Base-by-base conservation (phyloP, 2,888 invertebrate species). In the Spisula solida region DNA sequence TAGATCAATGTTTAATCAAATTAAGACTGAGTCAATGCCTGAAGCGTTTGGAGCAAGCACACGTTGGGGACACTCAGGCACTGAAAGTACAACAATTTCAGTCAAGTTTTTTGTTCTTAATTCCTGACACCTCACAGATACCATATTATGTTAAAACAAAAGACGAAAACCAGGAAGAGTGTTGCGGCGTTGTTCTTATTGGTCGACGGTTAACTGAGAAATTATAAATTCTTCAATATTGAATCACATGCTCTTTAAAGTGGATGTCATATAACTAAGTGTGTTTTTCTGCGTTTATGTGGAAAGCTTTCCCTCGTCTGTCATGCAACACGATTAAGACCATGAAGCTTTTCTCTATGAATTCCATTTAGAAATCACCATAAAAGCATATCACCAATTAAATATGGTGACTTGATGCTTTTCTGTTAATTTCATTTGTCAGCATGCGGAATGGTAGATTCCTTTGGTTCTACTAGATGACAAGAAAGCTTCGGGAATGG, bases 321-420 rank as follows among this genome's bases (percentile, higher is more conserved):
- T 90, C 91, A 90, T 91, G 78, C 91, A 90, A 90, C 55, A 78
- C 90, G 90, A 91, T 91, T 91, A 91, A 90, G 90, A 88, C 88
- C 85, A 88, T 87, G 82, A 66, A 81, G 82, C 86, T 60, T 82
- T 78, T 88, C 88, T 86, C 89, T 91, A 90, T 91, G 91, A 91
- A 91, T 91, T 88, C 91, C 91, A 91, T 91, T 91, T 90, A 91
- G 91, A 91, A 91, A 91, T 91, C 91, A 91, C 88, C 91, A 91
- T 91, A 91, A 91, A 91, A 91, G 91, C 91, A 90, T 91, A 91
- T 90, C 91, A 89, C 90, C 91, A 91, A 91, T 91, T 91, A 91
- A 86, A 85, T 85, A 78, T 82, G 41, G 55, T 81, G 88, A 81
- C 91, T 82, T 81, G 88, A 84, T 91, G 91, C 88, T 88, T 88